Conservation (phyloP, 1,140 invertebrate species). For the Sogatella furcifera region DNA sequence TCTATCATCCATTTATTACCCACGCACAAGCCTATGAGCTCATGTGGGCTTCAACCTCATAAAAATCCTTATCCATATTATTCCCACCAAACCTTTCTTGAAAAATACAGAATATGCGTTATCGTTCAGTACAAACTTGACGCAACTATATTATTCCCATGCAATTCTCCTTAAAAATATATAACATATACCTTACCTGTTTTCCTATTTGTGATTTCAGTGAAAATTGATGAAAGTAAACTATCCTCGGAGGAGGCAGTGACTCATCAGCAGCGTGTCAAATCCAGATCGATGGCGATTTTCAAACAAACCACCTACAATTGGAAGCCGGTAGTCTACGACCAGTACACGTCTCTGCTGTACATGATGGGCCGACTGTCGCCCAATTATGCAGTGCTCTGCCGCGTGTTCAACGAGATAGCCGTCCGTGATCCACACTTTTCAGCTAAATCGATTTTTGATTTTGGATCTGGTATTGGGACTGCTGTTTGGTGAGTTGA, state of each 20-base stretch:
- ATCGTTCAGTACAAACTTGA: no score
- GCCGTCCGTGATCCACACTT: conserved; percentile 49
- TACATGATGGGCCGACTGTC: conserved; percentile 59
- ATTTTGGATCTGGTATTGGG: conserved; percentile 85
- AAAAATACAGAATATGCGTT: no score
- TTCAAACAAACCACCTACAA: conserved; percentile 48
- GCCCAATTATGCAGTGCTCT: conserved; percentile 62
- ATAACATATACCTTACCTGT: not conserved
- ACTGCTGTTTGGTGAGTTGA: conserved; percentile 59
- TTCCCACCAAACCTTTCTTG: no score
- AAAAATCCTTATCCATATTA: no score
- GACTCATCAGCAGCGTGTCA: not conserved
- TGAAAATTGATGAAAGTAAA: not conserved
- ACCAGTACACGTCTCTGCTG: conserved; percentile 44
- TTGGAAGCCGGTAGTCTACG: conserved; percentile 62
- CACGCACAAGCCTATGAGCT: no score
- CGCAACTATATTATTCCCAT: no score
- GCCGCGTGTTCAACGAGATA: conserved; percentile 65
- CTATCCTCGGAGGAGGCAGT: not conserved
- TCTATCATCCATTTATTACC: no score
- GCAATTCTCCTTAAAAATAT: no score
- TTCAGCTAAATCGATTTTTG: conserved; percentile 63
- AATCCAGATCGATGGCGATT: conserved; percentile 16
- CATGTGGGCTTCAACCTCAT: no score
- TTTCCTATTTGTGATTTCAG: not conserved